A percentile compares a stretch with the other conserved stretches of the same genome.
Conservation (phyloP, 2,888 invertebrate species). For the Drosophila limbata region DNA sequence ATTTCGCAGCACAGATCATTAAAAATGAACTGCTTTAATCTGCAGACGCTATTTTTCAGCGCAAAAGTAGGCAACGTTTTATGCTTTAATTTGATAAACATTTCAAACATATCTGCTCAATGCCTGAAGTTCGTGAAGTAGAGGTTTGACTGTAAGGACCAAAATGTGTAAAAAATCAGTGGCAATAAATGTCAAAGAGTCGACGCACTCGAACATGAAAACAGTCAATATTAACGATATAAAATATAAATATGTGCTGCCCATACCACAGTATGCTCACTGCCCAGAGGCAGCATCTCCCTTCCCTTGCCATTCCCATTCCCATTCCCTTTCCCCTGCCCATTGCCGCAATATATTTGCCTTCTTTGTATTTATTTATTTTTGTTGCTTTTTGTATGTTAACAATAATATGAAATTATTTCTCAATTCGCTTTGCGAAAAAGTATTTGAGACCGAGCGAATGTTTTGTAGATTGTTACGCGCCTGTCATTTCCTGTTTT, state of each 20-base stretch:
- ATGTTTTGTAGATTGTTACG: constrained; percentile 69
- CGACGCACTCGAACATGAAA: constrained; percentile 53
- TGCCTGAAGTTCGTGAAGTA: not conserved
- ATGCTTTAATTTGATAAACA: too few relatives aligned
- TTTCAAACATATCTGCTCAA: not conserved
- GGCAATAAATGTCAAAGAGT: constrained; percentile 73
- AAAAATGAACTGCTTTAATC: not conserved
- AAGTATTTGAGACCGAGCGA: constrained; percentile 46
- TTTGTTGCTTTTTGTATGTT: constrained; percentile 37
- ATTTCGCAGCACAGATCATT: too few relatives aligned
- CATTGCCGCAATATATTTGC: constrained; percentile 1
- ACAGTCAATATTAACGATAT: constrained; percentile 58
- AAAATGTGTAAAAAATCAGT: constrained; percentile 39
- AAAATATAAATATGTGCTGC: constrained; percentile 51
- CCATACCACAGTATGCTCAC: constrained; percentile 7
- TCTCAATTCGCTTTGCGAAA: constrained; percentile 64
- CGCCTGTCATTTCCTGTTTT: constrained; percentile 79
- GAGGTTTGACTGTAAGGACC: constrained; percentile 7
- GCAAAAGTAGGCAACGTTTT: not conserved
- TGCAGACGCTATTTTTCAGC: not conserved
- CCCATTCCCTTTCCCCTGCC: not conserved
- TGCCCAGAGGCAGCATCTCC: not conserved
- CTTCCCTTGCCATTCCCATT: not conserved
- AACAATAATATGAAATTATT: constrained; percentile 75
- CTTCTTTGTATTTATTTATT: not conserved